Percentiles rank a stretch among this genome's conserved stretches.
phyloP scores from a whole-genome alignment of 2,888 invertebrate species.

The Drosophila siamana region DNA sequence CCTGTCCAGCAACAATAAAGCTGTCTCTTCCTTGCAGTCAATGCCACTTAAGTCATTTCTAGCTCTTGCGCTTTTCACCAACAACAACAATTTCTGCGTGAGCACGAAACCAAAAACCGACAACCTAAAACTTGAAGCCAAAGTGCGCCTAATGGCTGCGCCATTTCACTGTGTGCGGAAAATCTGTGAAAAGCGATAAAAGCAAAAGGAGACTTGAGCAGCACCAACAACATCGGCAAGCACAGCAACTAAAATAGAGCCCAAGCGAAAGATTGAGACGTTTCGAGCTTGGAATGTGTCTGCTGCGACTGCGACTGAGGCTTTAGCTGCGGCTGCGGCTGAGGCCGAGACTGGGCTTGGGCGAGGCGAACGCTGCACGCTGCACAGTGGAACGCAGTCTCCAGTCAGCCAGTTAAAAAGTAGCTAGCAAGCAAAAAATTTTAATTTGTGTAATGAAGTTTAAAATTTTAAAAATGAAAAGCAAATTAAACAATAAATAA shows the following conservation, averaged over 20 bases:
- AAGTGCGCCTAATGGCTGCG: conserved; percentile 39
- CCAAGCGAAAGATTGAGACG: conserved; percentile 52
- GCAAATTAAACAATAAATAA: too few species aligned
- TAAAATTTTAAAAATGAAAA: too few species aligned
- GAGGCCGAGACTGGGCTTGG: conserved; percentile 26
- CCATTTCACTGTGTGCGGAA: conserved; percentile 64
- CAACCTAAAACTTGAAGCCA: conserved; percentile 35
- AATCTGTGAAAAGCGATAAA: conserved; percentile 80
- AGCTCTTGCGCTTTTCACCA: conserved; percentile 29
- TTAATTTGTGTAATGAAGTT: too few species aligned
- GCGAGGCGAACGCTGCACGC: conserved; percentile 32
- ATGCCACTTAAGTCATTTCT: conserved; percentile 61
- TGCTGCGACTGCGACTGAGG: conserved; percentile 10
- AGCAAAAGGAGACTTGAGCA: conserved; percentile 55
- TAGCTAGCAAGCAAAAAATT: too few species aligned
- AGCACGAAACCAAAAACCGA: conserved; percentile 22
- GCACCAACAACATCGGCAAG: not conserved
- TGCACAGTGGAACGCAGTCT: conserved; percentile 45
- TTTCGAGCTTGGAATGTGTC: conserved; percentile 61
- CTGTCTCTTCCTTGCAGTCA: conserved; percentile 43
- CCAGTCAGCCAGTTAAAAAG: not conserved
- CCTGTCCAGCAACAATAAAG: conserved; percentile 47
- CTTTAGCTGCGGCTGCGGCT: conserved; percentile 12
- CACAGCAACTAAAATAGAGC: conserved; percentile 16
- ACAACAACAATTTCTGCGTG: conserved; percentile 32